These are phyloP conservation scores for Montipora cactus DNA, from an alignment of 64 coral and sea anemone genomes.

Conservation along the genomic window DNA sequence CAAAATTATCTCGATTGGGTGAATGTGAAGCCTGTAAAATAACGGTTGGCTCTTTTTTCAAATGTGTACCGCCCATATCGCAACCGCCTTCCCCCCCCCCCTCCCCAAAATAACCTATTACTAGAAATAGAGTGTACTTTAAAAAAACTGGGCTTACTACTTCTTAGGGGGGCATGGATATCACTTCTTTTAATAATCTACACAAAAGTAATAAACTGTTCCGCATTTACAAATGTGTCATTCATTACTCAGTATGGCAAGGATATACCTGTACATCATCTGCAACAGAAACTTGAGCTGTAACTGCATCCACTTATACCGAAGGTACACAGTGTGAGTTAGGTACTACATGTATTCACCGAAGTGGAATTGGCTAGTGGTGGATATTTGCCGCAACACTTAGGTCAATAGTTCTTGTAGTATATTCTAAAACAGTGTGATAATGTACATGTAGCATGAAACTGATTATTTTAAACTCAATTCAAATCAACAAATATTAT, in stretches of 20 bases:
- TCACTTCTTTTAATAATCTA: constrained; percentile 1
- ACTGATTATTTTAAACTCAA: neutral
- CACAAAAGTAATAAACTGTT: neutral
- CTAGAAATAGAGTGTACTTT: neutral
- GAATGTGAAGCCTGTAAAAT: neutral
- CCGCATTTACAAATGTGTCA: neutral
- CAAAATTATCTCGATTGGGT: no score
- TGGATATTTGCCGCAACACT: neutral
- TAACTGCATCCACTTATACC: neutral
- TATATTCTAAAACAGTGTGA: neutral
- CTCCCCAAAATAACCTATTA: neutral
- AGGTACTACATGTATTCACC: neutral
- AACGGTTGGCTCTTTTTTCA: neutral
- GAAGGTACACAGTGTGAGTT: constrained; percentile 1
- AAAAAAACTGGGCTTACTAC: neutral
- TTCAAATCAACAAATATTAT: neutral
- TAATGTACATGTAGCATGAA: neutral
- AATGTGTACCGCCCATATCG: neutral
- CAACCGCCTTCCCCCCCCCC: neutral
- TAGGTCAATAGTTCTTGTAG: neutral
- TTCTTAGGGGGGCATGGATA: neutral
- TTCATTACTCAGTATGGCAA: neutral
- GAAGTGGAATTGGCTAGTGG: no score
- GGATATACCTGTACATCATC: neutral
- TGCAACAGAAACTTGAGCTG: neutral